These are phyloP conservation scores for Psilanteris sp. DNA, from an alignment of 1,140 invertebrate genomes.

Conservation along the genomic window DNA sequence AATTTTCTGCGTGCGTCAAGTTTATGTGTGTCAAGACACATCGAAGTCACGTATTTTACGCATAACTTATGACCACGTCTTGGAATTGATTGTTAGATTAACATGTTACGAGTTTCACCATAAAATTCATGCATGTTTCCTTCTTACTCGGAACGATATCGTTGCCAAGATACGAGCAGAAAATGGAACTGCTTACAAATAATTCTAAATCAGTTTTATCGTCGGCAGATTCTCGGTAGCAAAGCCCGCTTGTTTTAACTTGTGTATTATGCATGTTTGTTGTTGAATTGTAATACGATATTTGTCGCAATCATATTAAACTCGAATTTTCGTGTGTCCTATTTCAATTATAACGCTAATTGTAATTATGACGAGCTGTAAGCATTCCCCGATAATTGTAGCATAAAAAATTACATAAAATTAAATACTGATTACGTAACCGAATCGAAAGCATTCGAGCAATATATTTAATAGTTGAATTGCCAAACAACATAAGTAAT, in stretches of 20 bases:
- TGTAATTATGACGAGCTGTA: too few species aligned
- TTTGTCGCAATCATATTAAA: slow-evolving; percentile 15
- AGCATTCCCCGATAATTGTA: too few species aligned
- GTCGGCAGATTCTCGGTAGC: slow-evolving; percentile 55
- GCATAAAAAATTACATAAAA: too few species aligned
- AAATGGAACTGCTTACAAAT: slow-evolving; percentile 52
- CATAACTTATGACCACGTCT: slow-evolving; percentile 49
- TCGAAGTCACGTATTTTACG: slow-evolving; percentile 58
- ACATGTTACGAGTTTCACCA: slow-evolving; percentile 46
- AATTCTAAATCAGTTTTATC: slow-evolving; percentile 53
- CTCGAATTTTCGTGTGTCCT: too few species aligned
- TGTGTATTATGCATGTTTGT: slow-evolving; percentile 5
- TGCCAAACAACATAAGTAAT: too few species aligned
- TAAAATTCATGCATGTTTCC: slow-evolving; percentile 50
- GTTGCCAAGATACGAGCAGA: slow-evolving; percentile 48
- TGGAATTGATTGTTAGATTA: slow-evolving; percentile 58
- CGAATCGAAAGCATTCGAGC: too few species aligned
- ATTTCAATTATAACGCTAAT: too few species aligned
- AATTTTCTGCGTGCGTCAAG: too few species aligned
- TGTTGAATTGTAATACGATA: slow-evolving; percentile 7
- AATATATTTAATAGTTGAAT: too few species aligned
- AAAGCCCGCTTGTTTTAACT: slow-evolving; percentile 6
- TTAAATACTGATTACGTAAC: too few species aligned
- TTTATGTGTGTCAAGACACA: slow-evolving; percentile 45
- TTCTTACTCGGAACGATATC: slow-evolving; percentile 61